Conservation (phyloP, 2,888 invertebrate species). For the Neria commutata region DNA sequence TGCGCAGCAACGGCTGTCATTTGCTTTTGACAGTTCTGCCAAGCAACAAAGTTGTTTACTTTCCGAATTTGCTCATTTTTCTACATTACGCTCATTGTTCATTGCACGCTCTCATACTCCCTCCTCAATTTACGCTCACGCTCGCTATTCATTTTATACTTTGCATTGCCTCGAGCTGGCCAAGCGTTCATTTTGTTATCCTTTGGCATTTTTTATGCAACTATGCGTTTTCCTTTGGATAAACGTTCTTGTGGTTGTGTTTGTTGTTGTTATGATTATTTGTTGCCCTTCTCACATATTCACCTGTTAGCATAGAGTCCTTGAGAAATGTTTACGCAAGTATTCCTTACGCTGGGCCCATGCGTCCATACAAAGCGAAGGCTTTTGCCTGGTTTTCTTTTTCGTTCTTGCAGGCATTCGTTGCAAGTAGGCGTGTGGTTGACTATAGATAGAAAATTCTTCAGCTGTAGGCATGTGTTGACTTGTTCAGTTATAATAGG, state of each 20-base stretch:
- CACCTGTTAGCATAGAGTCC: conserved; percentile 57
- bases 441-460: no score
- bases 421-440: no score
- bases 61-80: not conserved
- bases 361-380: no score
- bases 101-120: not conserved
- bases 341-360: no score
- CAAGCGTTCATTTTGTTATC: not conserved
- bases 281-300: not conserved
- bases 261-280: conserved; percentile 13
- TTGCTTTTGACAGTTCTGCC: conserved; percentile 8
- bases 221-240: conserved; percentile 16
- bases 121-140: not conserved
- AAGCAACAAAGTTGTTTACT: not conserved
- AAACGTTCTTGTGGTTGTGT: conserved; percentile 21
- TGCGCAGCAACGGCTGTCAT: conserved; percentile 9
- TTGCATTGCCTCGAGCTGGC: not conserved
- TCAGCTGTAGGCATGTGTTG: no score
- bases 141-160: not conserved
- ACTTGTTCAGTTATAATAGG: no score
- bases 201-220: not conserved
- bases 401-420: no score
- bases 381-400: no score
- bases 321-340: conserved; percentile 46
- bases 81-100: not conserved